A percentile compares a stretch with the other conserved stretches of the same genome.
Evolutionary conservation across 2,797 vertebrate species (phyloP).

Genomic region (Sebastes jordani): DNA sequence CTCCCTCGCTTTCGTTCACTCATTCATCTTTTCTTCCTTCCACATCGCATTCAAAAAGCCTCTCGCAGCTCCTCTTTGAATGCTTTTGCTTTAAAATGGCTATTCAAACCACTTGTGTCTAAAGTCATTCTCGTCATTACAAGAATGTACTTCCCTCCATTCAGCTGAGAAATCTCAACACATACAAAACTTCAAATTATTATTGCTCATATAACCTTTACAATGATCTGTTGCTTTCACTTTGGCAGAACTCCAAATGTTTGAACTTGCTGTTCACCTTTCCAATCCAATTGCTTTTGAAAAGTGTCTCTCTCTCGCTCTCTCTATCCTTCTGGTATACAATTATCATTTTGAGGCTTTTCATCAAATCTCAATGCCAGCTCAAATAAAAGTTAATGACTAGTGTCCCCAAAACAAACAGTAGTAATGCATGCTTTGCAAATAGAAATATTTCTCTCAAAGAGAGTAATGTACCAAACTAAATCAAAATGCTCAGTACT

Average conservation of each 20-base stretch:
- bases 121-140: not conserved
- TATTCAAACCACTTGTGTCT: not conserved
- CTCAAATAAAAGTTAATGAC: conserved; percentile 17
- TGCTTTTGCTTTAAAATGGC: not conserved
- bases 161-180: not conserved
- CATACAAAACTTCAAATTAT: not conserved
- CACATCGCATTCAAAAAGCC: not conserved
- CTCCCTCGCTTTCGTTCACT: not conserved
- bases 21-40: conserved; percentile 9
- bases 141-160: not conserved
- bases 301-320: not conserved
- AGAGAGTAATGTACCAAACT: not conserved
- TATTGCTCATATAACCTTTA: not conserved
- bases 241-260: not conserved
- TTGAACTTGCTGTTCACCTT: not conserved
- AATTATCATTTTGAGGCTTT: not conserved
- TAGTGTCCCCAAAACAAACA: not conserved
- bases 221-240: not conserved
- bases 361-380: not conserved
- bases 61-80: not conserved
- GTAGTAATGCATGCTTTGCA: not conserved
- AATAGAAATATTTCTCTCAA: not conserved
- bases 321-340: not conserved
- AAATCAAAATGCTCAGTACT: not conserved
- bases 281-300: not conserved